Evolutionary conservation across 2,797 vertebrate genomes (phyloP), one percentile per base, ranked within the genome.

Genomic region (Gymnothorax reevesii): DNA sequence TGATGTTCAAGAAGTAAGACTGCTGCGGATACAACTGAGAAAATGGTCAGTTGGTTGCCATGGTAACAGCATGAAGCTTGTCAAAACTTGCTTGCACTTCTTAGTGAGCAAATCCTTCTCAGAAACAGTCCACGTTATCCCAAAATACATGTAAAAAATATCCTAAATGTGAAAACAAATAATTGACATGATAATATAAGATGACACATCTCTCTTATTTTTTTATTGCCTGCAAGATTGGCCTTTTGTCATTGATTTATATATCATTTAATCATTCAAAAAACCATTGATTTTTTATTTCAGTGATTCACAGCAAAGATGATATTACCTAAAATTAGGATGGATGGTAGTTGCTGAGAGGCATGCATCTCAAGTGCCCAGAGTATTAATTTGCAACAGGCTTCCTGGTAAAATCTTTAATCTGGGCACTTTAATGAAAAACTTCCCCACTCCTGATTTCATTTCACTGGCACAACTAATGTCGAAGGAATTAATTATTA

Each of bases 361-460:
- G 20, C 4, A 8, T 8, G 22, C 12, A 20, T 80, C 77, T 54
- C 49, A 27, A 80, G 77, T 80, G 77, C 33, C 13, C 75, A 10
- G 42, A 79, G 75, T 80, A 42, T 22, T 77, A 33, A 77, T 80
- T 80, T 80, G 52, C 42, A 80, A n/a, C 73, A 80, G 77, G 52
- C 77, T 15, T 49, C 27, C 75, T 15, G 55, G 77, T 80, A 52
- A 80, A 80, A 80, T 54, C 77, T 80, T 80, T 55, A 80, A 80
- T 80, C 77, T 80, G 77, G 77, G 17, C 22, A 22, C 77, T 55
- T n/a, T 55, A 80, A 80, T 80, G 77, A 80, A 80, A 80, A 80
- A 80, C 77, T 54, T 80, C 49, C 77, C 77, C 22, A n/a, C 20
- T 80, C 10, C 9, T 80, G 20, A 80, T 80, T 54, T 80, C 17